Percentiles rank a stretch among this genome's conserved stretches.
These are phyloP conservation scores for Oophaga pumilio DNA, from an alignment of 2,113 vertebrate species.

Conservation along the genomic window DNA sequence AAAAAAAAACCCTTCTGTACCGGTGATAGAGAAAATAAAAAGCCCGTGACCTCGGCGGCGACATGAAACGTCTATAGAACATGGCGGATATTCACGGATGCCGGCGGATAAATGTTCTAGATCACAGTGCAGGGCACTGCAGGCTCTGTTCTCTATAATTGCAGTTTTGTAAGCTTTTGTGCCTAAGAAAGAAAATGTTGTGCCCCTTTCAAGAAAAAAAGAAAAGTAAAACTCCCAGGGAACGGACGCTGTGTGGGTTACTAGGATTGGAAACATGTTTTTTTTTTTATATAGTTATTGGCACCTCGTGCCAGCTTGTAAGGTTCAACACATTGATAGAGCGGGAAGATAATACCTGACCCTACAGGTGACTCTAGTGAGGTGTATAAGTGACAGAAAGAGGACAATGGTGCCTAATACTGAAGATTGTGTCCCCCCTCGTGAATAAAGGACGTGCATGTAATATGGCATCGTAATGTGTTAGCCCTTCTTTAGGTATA, in stretches of 20 bases:
- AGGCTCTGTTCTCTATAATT: slow-evolving; percentile 25
- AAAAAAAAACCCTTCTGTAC: not conserved
- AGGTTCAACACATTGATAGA: slow-evolving; percentile 62
- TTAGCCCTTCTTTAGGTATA: too few relatives aligned
- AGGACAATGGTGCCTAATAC: too few relatives aligned
- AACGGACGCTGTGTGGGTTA: slow-evolving; percentile 69
- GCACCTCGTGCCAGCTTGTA: slow-evolving; percentile 71
- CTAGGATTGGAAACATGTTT: slow-evolving; percentile 60
- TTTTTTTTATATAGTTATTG: slow-evolving; percentile 72
- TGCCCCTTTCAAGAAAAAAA: slow-evolving; percentile 65
- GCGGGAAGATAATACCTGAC: not conserved
- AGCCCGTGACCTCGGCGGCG: not conserved
- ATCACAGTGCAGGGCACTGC: not conserved
- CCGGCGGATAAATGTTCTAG: not conserved
- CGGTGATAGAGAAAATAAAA: slow-evolving; percentile 6
- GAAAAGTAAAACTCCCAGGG: slow-evolving; percentile 64
- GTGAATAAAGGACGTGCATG: too few relatives aligned
- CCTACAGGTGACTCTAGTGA: not conserved
- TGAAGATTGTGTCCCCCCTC: too few relatives aligned
- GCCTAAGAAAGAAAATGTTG: slow-evolving; percentile 64
- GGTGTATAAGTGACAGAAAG: too few relatives aligned
- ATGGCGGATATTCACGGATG: slow-evolving; percentile 22
- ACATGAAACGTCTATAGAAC: slow-evolving; percentile 19
- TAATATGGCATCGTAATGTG: too few relatives aligned
- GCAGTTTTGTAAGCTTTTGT: slow-evolving; percentile 32